These are phyloP conservation scores for Alviniconcha marisindica DNA, from an alignment of 1,140 invertebrate species.

Conservation along the genomic window DNA sequence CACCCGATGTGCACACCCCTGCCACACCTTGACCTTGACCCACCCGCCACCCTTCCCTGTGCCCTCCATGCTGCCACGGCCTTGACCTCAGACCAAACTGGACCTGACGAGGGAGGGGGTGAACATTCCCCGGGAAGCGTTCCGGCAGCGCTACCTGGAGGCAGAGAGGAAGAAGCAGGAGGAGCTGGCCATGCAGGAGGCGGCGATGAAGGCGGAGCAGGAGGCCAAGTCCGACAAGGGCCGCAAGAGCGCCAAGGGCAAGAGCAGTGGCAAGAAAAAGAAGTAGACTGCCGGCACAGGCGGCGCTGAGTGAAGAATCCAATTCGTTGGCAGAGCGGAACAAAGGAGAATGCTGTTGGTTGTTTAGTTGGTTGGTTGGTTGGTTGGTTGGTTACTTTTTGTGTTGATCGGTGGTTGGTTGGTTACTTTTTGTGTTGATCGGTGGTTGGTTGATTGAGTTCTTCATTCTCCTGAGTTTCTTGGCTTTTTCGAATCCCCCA, in stretches of 20 bases:
- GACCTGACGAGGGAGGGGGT: constrained; percentile 69
- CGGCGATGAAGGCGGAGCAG: constrained; percentile 66
- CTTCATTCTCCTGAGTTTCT: no score
- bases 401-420: no score
- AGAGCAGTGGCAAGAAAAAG: constrained; percentile 67
- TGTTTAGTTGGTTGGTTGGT: no score
- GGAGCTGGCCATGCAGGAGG: constrained; percentile 69
- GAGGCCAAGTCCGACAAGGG: constrained; percentile 72
- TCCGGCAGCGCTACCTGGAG: constrained; percentile 73
- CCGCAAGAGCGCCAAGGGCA: constrained; percentile 71
- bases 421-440: no score
- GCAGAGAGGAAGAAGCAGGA: constrained; percentile 69
- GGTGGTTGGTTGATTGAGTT: no score
- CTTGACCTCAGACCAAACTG: constrained; percentile 63
- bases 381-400: no score
- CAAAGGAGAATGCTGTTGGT: no score
- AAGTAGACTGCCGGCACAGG: no score
- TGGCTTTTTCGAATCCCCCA: no score
- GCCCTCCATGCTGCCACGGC: constrained; percentile 15
- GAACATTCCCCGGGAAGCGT: constrained; percentile 72
- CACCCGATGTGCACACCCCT: not conserved
- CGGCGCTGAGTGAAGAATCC: no score
- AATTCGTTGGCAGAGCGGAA: no score
- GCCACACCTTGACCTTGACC: not conserved
- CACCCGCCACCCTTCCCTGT: not conserved